Evolutionary conservation across 2,113 vertebrate species (phyloP).

Genomic region (Anguilla japonica): DNA sequence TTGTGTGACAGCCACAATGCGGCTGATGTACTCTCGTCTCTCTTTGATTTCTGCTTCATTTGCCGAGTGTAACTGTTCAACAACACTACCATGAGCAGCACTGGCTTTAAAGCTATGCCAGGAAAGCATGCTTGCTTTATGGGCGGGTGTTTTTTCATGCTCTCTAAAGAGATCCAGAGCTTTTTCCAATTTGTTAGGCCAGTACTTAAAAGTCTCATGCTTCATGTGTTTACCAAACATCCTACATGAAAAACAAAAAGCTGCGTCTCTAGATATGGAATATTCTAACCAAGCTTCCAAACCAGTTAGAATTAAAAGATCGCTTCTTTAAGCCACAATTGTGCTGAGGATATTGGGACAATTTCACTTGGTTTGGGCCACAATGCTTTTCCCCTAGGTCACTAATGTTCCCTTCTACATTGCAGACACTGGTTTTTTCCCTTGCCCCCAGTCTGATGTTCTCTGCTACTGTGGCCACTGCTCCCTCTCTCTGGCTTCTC

Average conservation of each 20-base stretch:
- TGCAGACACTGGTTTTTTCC: not conserved
- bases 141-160: slow-evolving; percentile 21
- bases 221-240: slow-evolving; percentile 30
- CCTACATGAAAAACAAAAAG: slow-evolving; percentile 35
- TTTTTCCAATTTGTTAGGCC: slow-evolving; percentile 27
- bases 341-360: slow-evolving; percentile 25
- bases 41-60: slow-evolving; percentile 27
- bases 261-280: slow-evolving; percentile 20
- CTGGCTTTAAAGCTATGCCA: slow-evolving; percentile 12
- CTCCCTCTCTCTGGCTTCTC: slow-evolving; percentile 18
- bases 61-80: slow-evolving; percentile 17
- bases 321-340: slow-evolving; percentile 16
- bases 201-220: slow-evolving; percentile 13
- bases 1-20: slow-evolving; percentile 22
- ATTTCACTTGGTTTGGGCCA: slow-evolving; percentile 27
- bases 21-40: slow-evolving; percentile 6
- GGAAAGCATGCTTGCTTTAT: not conserved
- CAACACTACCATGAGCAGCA: slow-evolving; percentile 19
- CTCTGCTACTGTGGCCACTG: slow-evolving; percentile 16
- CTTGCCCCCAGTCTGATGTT: slow-evolving; percentile 15
- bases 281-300: slow-evolving; percentile 31
- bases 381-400: slow-evolving; percentile 32
- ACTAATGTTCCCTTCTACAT: slow-evolving; percentile 22
- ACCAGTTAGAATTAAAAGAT: slow-evolving; percentile 20
- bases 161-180: slow-evolving; percentile 28